Conservation (phyloP, 2,888 invertebrate genomes). For the Ptychoptera albimana region DNA sequence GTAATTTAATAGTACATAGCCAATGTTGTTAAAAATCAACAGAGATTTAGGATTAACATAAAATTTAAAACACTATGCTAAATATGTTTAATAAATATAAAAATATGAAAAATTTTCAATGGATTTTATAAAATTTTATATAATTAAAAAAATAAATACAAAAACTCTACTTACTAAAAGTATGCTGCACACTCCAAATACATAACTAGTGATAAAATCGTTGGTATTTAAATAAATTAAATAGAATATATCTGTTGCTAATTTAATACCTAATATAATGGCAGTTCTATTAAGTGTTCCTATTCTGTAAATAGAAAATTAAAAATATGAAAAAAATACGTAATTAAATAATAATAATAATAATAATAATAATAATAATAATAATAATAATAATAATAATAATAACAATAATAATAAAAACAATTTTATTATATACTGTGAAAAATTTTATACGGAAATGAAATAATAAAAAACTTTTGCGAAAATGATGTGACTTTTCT, state of each 20-base stretch:
- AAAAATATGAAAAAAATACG: slow-evolving; percentile 7
- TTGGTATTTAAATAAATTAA: slow-evolving; percentile 45
- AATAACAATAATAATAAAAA: too few relatives aligned
- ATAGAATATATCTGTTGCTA: slow-evolving; percentile 42
- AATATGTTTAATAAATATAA: too few relatives aligned
- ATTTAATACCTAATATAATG: slow-evolving; percentile 39
- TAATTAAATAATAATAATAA: too few relatives aligned
- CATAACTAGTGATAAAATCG: slow-evolving; percentile 40
- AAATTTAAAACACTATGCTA: too few relatives aligned
- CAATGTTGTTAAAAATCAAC: too few relatives aligned
- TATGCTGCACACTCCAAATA: slow-evolving; percentile 39
- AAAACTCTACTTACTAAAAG: slow-evolving; percentile 36
- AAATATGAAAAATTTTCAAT: too few relatives aligned
- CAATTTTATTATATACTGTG: slow-evolving; percentile 5
- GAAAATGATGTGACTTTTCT: too few relatives aligned
- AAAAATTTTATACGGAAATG: not conserved
- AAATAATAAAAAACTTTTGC: not conserved
- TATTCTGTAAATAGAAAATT: slow-evolving; percentile 32
- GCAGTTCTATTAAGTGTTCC: slow-evolving; percentile 44
- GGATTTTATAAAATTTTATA: too few relatives aligned
- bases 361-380: too few relatives aligned
- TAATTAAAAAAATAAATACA: not conserved
- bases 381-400: too few relatives aligned
- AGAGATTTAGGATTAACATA: too few relatives aligned
- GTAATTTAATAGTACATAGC: too few relatives aligned